A percentile compares a stretch with the other conserved stretches of the same genome.
Conservation (phyloP, 2,888 invertebrate genomes). For the Aphrophora alni region DNA sequence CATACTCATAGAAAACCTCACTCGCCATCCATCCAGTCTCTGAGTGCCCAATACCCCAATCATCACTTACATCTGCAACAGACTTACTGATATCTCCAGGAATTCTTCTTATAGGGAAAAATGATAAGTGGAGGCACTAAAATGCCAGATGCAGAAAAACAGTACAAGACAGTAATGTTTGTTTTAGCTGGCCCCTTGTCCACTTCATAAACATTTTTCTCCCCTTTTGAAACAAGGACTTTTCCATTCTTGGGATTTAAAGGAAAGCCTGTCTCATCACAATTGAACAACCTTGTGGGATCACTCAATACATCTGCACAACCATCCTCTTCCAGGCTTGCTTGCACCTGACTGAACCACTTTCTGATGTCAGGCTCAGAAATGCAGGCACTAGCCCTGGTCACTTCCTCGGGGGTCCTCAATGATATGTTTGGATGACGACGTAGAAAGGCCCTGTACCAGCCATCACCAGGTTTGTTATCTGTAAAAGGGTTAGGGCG, state of each 20-base stretch:
- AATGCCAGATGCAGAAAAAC: constrained; percentile 54
- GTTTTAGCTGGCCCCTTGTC: constrained; percentile 54
- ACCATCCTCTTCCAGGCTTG: constrained; percentile 50
- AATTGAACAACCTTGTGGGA: constrained; percentile 53
- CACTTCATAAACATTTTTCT: constrained; percentile 55
- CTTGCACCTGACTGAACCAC: constrained; percentile 53
- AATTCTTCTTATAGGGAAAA: constrained; percentile 54
- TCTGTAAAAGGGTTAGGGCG: constrained; percentile 52
- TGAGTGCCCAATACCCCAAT: constrained; percentile 20
- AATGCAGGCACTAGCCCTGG: constrained; percentile 53
- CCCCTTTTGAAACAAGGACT: constrained; percentile 43
- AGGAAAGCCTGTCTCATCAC: constrained; percentile 54
- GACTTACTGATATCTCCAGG: constrained; percentile 45
- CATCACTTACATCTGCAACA: background rate
- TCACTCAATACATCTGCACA: constrained; percentile 51
- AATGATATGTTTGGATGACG: constrained; percentile 50
- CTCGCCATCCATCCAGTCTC: constrained; percentile 25
- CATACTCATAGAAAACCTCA: constrained; percentile 30
- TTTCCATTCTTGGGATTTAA: constrained; percentile 53
- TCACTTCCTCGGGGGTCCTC: constrained; percentile 53
- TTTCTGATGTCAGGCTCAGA: constrained; percentile 52
- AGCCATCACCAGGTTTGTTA: constrained; percentile 52
- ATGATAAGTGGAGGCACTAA: constrained; percentile 55
- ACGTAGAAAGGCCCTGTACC: constrained; percentile 53
- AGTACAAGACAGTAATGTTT: constrained; percentile 56